Evolutionary conservation across 2,797 vertebrate species (phyloP), one percentile per base, ranked within the genome.

Genomic region (Rachycentron canadum): DNA sequence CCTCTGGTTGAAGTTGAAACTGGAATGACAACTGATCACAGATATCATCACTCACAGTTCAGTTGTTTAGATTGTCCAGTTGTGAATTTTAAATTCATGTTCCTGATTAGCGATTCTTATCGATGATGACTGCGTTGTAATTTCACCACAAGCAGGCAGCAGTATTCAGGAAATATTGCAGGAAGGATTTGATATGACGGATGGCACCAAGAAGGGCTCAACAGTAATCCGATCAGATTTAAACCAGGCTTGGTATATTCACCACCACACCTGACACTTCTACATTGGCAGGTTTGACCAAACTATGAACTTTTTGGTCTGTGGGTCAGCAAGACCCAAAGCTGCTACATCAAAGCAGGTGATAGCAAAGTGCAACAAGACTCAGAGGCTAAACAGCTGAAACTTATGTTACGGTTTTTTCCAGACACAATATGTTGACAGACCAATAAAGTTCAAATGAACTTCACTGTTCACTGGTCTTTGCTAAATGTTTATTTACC

Each of bases 341-440:
- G 36, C 17, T 63, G 47, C 67, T 28, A 25, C 62, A 65, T 43
- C 5, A 71, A 53, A 82, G 60, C 85, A 84, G 76, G 82, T 85
- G 81, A 83, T 79, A 41, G 38, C 75, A 74, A 64, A 86, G 61
- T 49, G 70, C 52, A 84, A 40, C 69, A 25, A 76, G 63, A 55
- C 45, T 16, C 56, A 59, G 58, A 72, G 26, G 92, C 87, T 88
- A 88, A 88, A 88, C 86, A 92, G 90, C 88, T 88, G 87, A 91
- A 88, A 87, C 32, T 41, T 32, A 30, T 75, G 76, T 73, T 65
- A 72, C 53, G 64, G 47, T 36, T 81, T 78, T 78, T 79, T 64
- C 66, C 76, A 78, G 63, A 73, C 81, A 68, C 43, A 83, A 60
- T 65, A 76, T 72, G 36, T 49, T 77, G 66, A 69, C 63, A 58